phyloP scores from a whole-genome alignment of 53 echinoderm and acorn worm genomes.

The Antedon mediterranea region DNA sequence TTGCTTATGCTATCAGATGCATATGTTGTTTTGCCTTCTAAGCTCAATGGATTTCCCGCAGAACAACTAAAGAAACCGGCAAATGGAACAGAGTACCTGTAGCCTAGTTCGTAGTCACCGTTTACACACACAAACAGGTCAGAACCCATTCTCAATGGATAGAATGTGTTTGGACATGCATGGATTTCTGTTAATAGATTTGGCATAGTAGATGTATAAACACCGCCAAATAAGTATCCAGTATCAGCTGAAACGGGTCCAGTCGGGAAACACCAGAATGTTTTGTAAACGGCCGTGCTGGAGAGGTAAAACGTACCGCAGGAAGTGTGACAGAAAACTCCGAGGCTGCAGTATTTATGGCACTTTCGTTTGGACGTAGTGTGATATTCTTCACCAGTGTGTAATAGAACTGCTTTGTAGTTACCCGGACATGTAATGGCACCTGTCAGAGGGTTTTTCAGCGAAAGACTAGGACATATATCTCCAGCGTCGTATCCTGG shows the following conservation, averaged over 20 bases:
- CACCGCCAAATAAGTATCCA: conserved; percentile 26
- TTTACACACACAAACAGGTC: conserved; percentile 30
- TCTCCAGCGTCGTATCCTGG: background rate
- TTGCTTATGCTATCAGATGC: background rate
- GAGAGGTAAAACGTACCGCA: background rate
- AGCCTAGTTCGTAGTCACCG: conserved; percentile 29
- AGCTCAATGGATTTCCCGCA: conserved; percentile 20
- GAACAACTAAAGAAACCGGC: conserved; percentile 33
- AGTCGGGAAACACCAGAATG: conserved; percentile 22
- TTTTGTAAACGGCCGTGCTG: conserved; percentile 10
- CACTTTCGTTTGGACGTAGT: conserved; percentile 16
- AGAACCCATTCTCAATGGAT: conserved; percentile 10
- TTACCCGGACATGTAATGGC: conserved; percentile 14
- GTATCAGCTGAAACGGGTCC: conserved; percentile 18
- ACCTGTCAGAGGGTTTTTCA: conserved; percentile 21
- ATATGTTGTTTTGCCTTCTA: background rate
- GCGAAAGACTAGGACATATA: conserved; percentile 8
- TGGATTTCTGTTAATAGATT: conserved; percentile 18
- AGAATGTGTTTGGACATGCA: conserved; percentile 23
- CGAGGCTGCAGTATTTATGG: conserved; percentile 4
- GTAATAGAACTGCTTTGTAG: conserved; percentile 13
- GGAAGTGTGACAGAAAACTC: conserved; percentile 4
- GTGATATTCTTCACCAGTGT: background rate
- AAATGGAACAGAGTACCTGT: conserved; percentile 19
- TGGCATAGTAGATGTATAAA: conserved; percentile 12